Base-by-base conservation (phyloP, 2,888 invertebrate species). In the Carcina quercana region DNA sequence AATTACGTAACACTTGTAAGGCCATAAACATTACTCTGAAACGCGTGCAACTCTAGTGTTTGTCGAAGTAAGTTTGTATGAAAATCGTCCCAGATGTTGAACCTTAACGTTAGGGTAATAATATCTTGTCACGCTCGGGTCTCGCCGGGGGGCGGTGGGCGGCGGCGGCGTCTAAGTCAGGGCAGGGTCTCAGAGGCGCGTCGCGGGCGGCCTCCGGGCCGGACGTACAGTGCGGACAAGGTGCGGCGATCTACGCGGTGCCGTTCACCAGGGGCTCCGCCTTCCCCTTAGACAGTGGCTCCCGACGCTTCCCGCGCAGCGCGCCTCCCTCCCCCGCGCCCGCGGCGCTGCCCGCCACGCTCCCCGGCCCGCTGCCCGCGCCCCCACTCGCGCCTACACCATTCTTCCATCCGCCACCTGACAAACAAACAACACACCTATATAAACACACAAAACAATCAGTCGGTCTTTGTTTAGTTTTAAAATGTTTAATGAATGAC, bases 201-300 rank as follows among this genome's bases (percentile, higher is more conserved):
- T 14, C 29, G 35, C 26, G 25, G 28, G 17, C 31, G 10, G 20
- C 28, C 28, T 13, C 28, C 29, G 32, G 20, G 33, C 27, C 32
- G 28, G 28, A 32, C 32, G 32, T 34, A 28, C 32, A 29, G 29
- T 28, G 25, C 20, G 29, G 17, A 5, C 11, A 12, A 13, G 14
- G 25, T 5, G 28, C 25, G 32, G 25, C 13, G 35, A 38, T 35
- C 67, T 84, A 86, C 69, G 86, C 83, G 48, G 89, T 87, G 78
- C 90, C 89, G 73, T 90, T 90, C 49, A 89, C 86, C 71, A 89
- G 82, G 63, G 88, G 78, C 73, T 88, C 88, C 48, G 53, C 42
- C 64, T 88, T 87, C 50, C 86, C 76, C 74, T 87, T 86, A 59
- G 74, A 72, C 57, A 80, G 83, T 44, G 59, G 58, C 41, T 66